Evolutionary conservation across 2,888 invertebrate genomes (phyloP).

Genomic region (Eupeodes latifasciatus): DNA sequence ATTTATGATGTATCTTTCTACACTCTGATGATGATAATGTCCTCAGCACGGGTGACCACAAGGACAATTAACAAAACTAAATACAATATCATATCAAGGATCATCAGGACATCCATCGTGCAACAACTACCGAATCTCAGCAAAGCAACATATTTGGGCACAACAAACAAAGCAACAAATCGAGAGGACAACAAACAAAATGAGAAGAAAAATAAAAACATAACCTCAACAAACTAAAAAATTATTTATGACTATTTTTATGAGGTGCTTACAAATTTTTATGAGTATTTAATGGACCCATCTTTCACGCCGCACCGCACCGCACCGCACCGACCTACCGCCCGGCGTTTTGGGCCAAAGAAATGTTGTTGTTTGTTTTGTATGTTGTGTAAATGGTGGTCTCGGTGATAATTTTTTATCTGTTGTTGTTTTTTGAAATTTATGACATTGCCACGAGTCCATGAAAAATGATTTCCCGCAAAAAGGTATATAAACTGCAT

Average conservation of each 20-base stretch:
- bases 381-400: conserved; percentile 57
- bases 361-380: conserved; percentile 64
- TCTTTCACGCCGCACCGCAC: conserved; percentile 70
- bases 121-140: conserved; percentile 61
- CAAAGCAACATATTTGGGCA: conserved; percentile 54
- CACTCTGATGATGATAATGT: conserved; percentile 50
- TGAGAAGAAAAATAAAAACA: conserved; percentile 73
- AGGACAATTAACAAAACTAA: conserved; percentile 69
- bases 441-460: conserved; percentile 75
- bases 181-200: conserved; percentile 24
- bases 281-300: conserved; percentile 84
- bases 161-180: conserved; percentile 53
- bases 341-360: conserved; percentile 68
- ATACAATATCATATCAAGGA: conserved; percentile 68
- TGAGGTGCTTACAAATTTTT: conserved; percentile 85
- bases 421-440: conserved; percentile 62
- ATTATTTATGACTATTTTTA: conserved; percentile 84
- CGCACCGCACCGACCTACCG: conserved; percentile 62
- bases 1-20: conserved; percentile 67
- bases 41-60: conserved; percentile 73
- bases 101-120: conserved; percentile 76
- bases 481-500: conserved; percentile 32
- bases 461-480: conserved; percentile 38
- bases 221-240: conserved; percentile 75
- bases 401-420: conserved; percentile 44